These are phyloP conservation scores for Heterodera schachtii DNA, from an alignment of 1,140 invertebrate genomes.

Conservation along the genomic window DNA sequence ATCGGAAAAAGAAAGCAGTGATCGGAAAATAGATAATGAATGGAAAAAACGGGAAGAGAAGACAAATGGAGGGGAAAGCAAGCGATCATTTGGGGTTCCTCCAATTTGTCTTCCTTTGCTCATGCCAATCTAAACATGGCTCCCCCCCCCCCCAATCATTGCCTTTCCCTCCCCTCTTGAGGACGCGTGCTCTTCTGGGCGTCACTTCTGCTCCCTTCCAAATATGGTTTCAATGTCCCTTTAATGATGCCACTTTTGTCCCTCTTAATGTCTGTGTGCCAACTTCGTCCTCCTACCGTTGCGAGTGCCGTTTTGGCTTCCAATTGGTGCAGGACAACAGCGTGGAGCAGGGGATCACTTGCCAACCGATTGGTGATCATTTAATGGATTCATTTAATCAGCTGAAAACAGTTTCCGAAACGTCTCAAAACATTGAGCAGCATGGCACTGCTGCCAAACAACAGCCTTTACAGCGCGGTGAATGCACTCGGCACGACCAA, in stretches of 20 bases:
- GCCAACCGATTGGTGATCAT: conserved; percentile 25
- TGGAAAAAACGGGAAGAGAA: too few species aligned
- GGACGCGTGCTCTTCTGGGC: conserved; percentile 34
- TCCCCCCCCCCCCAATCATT: too few species aligned
- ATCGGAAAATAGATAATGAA: too few species aligned
- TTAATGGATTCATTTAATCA: conserved; percentile 15
- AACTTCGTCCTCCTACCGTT: conserved; percentile 28
- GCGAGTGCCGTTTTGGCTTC: conserved; percentile 42
- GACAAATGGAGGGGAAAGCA: too few species aligned
- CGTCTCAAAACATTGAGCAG: conserved; percentile 21
- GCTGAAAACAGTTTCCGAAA: background rate
- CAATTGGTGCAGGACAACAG: conserved; percentile 34
- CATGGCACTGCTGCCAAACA: background rate
- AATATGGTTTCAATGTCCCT: conserved; percentile 34
- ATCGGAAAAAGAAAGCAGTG: too few species aligned
- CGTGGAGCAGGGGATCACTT: conserved; percentile 36
- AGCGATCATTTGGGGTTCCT: too few species aligned
- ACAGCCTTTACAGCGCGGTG: conserved; percentile 6
- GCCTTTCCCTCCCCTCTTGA: background rate
- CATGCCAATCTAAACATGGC: too few species aligned
- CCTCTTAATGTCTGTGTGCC: conserved; percentile 20
- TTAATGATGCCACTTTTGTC: background rate
- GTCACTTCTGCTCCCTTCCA: conserved; percentile 39
- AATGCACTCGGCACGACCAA: conserved; percentile 44
- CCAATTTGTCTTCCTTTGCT: too few species aligned